These are phyloP conservation scores for Pantala flavescens DNA, from an alignment of 1,140 invertebrate species.

Conservation along the genomic window DNA sequence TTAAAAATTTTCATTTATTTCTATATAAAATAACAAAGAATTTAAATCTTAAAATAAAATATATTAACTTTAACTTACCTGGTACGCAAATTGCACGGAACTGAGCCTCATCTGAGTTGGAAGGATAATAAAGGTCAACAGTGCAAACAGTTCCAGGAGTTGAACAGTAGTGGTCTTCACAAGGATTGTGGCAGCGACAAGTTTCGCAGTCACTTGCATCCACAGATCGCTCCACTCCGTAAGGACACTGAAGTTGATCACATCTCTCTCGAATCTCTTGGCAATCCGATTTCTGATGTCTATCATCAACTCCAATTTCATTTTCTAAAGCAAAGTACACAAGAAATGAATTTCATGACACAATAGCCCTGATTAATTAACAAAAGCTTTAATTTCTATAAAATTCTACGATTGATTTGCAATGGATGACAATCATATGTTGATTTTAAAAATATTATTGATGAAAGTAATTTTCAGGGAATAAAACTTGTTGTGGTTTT, in stretches of 20 bases:
- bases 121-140: background rate
- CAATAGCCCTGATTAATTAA: constrained; percentile 5
- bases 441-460: too few relatives aligned
- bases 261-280: constrained; percentile 46
- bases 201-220: constrained; percentile 52
- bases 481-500: too few relatives aligned
- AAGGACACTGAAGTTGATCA: constrained; percentile 50
- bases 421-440: too few relatives aligned
- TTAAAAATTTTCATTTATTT: too few relatives aligned
- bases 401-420: too few relatives aligned
- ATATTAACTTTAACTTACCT: constrained; percentile 36
- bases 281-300: constrained; percentile 35
- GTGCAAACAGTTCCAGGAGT: background rate
- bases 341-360: constrained; percentile 2
- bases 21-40: too few relatives aligned
- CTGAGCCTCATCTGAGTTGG: constrained; percentile 32
- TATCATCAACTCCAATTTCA: constrained; percentile 30
- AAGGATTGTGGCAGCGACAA: constrained; percentile 72
- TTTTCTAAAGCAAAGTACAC: constrained; percentile 28
- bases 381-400: too few relatives aligned
- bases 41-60: too few relatives aligned
- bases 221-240: constrained; percentile 59
- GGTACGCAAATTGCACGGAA: constrained; percentile 51
- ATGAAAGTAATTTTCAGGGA: too few relatives aligned
- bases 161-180: constrained; percentile 39